Conservation (phyloP, 2,113 vertebrate genomes). For the Sylvia atricapilla region DNA sequence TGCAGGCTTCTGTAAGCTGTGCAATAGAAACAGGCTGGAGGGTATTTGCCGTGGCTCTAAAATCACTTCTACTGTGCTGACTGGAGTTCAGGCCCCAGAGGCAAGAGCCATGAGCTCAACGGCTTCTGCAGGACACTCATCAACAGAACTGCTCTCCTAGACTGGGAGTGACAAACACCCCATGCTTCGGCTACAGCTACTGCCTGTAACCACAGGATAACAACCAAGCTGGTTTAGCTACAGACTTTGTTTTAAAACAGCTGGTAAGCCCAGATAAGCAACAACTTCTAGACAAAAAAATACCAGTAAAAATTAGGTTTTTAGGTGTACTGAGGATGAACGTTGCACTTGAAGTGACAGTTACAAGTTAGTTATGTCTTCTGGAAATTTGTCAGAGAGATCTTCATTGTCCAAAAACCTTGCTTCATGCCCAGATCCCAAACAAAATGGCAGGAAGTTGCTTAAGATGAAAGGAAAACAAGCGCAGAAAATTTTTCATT, state of each 20-base stretch:
- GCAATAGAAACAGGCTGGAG: background rate
- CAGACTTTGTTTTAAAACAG: background rate
- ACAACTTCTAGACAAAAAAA: background rate
- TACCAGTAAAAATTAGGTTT: background rate
- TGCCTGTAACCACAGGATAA: background rate
- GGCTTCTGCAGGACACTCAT: background rate
- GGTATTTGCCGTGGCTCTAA: background rate
- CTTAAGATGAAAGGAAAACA: background rate
- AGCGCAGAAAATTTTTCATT: background rate
- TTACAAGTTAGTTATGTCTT: background rate
- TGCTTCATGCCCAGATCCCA: background rate
- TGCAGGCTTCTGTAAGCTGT: background rate
- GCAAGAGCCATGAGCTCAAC: background rate
- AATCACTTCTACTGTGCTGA: background rate
- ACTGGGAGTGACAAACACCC: background rate
- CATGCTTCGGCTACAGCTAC: background rate
- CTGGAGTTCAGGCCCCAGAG: background rate
- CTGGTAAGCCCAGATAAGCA: slow-evolving; percentile 14
- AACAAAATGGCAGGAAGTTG: background rate
- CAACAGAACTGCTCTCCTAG: background rate
- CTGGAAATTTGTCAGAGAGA: background rate
- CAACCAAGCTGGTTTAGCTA: background rate
- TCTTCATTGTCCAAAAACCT: background rate
- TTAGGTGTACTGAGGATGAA: background rate
- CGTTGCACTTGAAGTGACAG: background rate